phyloP scores from a whole-genome alignment of 2,888 invertebrate species.

The Mellilla xanthometata region DNA sequence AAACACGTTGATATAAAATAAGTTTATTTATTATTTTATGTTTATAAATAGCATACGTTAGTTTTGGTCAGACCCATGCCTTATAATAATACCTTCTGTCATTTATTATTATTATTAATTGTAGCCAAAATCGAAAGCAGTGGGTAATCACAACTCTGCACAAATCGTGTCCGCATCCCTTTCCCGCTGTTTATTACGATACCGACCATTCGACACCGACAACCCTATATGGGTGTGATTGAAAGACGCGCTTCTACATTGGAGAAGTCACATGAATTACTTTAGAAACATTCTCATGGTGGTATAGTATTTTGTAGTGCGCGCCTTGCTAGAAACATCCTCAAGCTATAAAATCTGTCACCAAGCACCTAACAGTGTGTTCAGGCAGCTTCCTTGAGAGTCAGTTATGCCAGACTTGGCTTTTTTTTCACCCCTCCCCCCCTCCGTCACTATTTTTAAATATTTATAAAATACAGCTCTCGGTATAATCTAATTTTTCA shows the following conservation, averaged over 20 bases:
- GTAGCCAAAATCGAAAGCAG: not conserved
- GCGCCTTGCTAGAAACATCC: too few relatives aligned
- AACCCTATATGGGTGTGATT: slow-evolving; percentile 1
- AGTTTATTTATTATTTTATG: too few relatives aligned
- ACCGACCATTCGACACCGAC: slow-evolving; percentile 4
- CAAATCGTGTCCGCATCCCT: slow-evolving; percentile 6
- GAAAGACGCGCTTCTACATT: slow-evolving; percentile 1
- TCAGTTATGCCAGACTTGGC: too few relatives aligned
- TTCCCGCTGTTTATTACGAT: slow-evolving; percentile 9
- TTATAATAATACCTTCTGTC: not conserved
- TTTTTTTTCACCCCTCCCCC: too few relatives aligned
- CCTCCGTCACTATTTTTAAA: not conserved
- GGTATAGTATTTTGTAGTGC: too few relatives aligned
- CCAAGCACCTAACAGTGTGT: too few relatives aligned
- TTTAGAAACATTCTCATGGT: not conserved
- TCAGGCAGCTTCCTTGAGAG: too few relatives aligned
- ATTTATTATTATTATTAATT: not conserved
- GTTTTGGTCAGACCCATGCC: not conserved
- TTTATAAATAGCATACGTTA: too few relatives aligned
- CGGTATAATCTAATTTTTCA: too few relatives aligned
- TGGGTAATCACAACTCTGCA: not conserved
- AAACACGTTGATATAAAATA: too few relatives aligned
- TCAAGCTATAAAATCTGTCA: not conserved
- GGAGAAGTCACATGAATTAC: not conserved
- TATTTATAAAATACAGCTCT: too few relatives aligned